Evolutionary conservation across 2,113 vertebrate species (phyloP), one percentile per base, ranked within the genome.

Genomic region (Eulacestoma nigropectus): DNA sequence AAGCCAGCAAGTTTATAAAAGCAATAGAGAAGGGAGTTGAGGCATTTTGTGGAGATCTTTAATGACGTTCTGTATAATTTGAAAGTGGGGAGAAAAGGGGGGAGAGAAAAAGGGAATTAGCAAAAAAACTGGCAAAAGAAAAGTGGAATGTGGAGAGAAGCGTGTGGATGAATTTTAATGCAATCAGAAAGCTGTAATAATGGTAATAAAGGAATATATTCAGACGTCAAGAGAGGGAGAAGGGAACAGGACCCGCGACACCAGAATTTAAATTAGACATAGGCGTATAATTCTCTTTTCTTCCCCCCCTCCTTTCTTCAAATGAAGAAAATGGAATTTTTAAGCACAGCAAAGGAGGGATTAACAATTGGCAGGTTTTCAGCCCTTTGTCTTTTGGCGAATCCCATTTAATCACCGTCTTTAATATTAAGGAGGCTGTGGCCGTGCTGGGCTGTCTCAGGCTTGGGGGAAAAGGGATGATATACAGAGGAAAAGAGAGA

Each of bases 101-200:
- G 84, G 65, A 84, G 84, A 91, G 74, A 96, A 95, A 96, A 96
- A 96, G 73, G 59, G 95, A 97, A 96, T 96, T 97, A 97, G 91
- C 86, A 93, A 95, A 97, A 96, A 91, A 89, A 94, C 78, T 95
- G 95, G 95, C 90, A 94, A 96, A 96, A 96, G 93, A 85, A 92
- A 97, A 96, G 97, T 97, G 93, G 95, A 93, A 97, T 95, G 86
- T 94, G 84, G 91, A 97, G 96, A 96, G 93, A 93, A 97, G 95
- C 75, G 42, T 97, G 97, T 90, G 95, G 97, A 95, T 98, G 97
- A 98, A 98, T 98, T 98, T 98, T 98, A 98, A 98, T 98, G 98
- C 97, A 98, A 98, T 98, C 98, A 98, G 96, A 98, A 98, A 97
- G 98, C 97, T 95, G 97, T 97, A 97, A 97, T 98, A 96, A 97